phyloP scores from a whole-genome alignment of 2,113 vertebrate genomes.

The Phaetusa simplex region DNA sequence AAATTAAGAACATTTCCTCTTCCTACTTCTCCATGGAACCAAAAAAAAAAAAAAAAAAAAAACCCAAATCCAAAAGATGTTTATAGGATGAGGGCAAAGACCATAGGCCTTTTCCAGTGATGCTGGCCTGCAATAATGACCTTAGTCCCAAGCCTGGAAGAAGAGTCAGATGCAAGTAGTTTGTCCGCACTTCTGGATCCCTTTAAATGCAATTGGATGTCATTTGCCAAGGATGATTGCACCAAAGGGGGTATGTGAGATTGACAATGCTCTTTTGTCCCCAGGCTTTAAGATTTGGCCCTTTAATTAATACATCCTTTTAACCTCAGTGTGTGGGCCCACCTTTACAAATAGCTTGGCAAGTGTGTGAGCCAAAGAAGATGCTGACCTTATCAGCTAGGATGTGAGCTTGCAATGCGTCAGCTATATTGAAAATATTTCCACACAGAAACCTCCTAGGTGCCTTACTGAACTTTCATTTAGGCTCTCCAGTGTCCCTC shows the following conservation, averaged over 20 bases:
- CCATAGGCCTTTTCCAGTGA: neutral
- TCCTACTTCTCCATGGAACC: neutral
- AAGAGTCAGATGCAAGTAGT: neutral
- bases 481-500: neutral
- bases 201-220: neutral
- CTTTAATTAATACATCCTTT: neutral
- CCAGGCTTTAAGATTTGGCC: neutral
- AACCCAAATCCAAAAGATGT: neutral
- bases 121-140: neutral
- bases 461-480: neutral
- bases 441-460: neutral
- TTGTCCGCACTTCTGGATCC: neutral
- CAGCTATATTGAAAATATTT: neutral
- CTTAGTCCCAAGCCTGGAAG: neutral
- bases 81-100: neutral
- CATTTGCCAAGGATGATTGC: neutral
- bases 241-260: neutral
- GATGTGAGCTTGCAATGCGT: neutral
- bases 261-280: neutral
- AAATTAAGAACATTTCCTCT: neutral
- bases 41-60: neutral
- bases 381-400: constrained; percentile 5
- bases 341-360: constrained; percentile 38
- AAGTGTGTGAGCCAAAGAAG: constrained; percentile 15
- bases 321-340: neutral